Evolutionary conservation across 2,888 invertebrate genomes (phyloP).

Genomic region (Antheraea assamensis): DNA sequence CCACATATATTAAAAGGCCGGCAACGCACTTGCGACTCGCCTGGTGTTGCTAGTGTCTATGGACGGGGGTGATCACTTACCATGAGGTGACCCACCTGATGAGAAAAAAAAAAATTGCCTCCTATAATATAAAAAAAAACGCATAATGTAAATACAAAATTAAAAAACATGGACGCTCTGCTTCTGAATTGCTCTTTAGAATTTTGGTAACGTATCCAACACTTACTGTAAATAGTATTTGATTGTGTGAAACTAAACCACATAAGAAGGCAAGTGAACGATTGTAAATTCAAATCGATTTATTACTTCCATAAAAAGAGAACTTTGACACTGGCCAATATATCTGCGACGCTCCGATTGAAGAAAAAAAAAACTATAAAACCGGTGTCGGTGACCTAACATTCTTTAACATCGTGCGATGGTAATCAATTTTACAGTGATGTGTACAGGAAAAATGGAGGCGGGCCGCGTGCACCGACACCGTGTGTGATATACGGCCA

Average conservation of each 20-base stretch:
- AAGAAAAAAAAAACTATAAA: background rate
- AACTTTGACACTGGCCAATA: background rate
- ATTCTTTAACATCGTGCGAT: background rate
- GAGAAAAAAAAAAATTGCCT: no score
- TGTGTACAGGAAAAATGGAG: slow-evolving; percentile 60
- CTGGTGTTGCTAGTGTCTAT: no score
- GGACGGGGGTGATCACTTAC: no score
- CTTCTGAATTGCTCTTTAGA: no score
- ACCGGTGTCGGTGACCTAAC: background rate
- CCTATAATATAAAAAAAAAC: no score
- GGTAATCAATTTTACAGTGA: slow-evolving; percentile 61
- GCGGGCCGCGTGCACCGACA: slow-evolving; percentile 46
- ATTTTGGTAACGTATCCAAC: no score
- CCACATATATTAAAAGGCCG: no score
- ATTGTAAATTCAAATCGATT: background rate
- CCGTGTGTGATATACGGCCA: slow-evolving; percentile 54
- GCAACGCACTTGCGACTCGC: no score
- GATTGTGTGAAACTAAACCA: background rate
- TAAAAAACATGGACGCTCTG: no score
- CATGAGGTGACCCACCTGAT: no score
- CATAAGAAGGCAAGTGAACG: background rate
- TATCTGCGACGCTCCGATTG: background rate
- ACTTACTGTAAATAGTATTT: background rate
- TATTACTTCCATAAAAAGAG: background rate
- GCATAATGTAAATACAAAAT: no score